phyloP scores from a whole-genome alignment of 2,888 invertebrate species.

The Cephus rjabovi region DNA sequence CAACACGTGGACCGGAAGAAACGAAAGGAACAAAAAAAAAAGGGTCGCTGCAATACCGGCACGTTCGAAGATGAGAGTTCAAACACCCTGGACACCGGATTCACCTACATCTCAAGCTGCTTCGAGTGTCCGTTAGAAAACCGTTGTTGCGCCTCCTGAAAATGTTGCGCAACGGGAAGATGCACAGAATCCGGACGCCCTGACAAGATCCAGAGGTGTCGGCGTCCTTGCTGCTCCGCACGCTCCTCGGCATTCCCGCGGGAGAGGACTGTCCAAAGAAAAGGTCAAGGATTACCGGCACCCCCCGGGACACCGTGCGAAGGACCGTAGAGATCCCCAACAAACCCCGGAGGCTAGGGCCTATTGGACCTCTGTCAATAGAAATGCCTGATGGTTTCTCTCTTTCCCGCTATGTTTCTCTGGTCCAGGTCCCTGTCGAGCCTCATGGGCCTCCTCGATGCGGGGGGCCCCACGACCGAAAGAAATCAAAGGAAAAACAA shows the following conservation, averaged over 20 bases:
- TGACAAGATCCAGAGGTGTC: too few species aligned
- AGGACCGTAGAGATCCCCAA: slow-evolving; percentile 43
- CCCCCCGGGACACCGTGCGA: slow-evolving; percentile 33
- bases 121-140: too few species aligned
- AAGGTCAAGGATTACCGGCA: slow-evolving; percentile 50
- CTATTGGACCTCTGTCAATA: slow-evolving; percentile 43
- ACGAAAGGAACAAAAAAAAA: slow-evolving; percentile 21
- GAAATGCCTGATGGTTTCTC: slow-evolving; percentile 44
- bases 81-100: too few species aligned
- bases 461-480: slow-evolving; percentile 39
- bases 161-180: too few species aligned
- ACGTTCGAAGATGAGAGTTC: too few species aligned
- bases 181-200: too few species aligned
- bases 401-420: slow-evolving; percentile 2
- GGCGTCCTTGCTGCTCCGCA: too few species aligned
- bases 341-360: slow-evolving; percentile 27
- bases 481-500: slow-evolving; percentile 40
- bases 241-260: not conserved
- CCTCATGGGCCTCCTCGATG: slow-evolving; percentile 36
- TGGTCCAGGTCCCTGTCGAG: slow-evolving; percentile 8
- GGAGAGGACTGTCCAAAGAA: slow-evolving; percentile 19
- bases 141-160: too few species aligned
- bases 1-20: not conserved
- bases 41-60: not conserved
- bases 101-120: too few species aligned